Percentiles rank a stretch among this genome's conserved stretches.
Evolutionary conservation across 2,797 vertebrate species (phyloP).

Genomic region (Lophius americanus): DNA sequence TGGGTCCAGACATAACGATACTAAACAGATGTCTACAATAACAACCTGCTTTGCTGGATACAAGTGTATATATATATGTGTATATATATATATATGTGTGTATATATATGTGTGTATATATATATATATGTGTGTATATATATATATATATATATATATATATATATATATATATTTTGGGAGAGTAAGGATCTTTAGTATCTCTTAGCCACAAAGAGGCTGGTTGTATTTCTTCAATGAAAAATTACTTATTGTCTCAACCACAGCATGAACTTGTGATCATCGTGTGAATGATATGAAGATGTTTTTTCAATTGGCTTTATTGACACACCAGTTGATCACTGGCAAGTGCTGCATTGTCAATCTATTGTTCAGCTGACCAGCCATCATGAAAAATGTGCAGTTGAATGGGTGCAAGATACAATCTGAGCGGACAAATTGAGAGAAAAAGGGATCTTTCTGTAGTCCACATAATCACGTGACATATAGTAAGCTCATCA

Average conservation of each 20-base stretch:
- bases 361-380: constrained; percentile 19
- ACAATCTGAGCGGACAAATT: constrained; percentile 20
- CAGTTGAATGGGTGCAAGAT: constrained; percentile 1
- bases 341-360: constrained; percentile 28
- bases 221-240: not conserved
- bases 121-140: not conserved
- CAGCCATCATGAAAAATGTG: not conserved
- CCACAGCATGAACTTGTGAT: not conserved
- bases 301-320: constrained; percentile 4
- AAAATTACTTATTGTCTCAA: not conserved
- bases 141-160: no score
- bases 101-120: no score
- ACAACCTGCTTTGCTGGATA: no score
- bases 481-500: no score
- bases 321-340: constrained; percentile 17
- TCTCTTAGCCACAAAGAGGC: not conserved
- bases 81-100: no score
- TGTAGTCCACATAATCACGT: not conserved
- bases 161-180: not conserved
- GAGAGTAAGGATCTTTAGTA: no score
- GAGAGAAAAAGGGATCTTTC: constrained; percentile 3
- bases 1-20: no score
- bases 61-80: no score
- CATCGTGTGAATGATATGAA: constrained; percentile 2
- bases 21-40: no score